phyloP scores from a whole-genome alignment of 2,113 vertebrate species.

The Heloderma charlesbogerti region DNA sequence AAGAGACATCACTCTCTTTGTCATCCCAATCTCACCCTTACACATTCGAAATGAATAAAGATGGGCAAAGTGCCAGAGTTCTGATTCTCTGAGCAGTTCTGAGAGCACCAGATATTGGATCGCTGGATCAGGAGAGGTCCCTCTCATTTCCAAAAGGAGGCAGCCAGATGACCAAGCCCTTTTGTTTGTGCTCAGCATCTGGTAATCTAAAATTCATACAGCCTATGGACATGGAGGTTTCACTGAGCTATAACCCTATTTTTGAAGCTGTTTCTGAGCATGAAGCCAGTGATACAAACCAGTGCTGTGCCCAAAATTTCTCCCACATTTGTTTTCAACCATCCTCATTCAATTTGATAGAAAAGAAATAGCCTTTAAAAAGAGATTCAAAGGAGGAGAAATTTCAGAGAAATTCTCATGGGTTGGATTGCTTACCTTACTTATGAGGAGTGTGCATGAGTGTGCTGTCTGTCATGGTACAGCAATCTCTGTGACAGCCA shows the following conservation, averaged over 20 bases:
- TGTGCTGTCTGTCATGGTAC: too few relatives aligned
- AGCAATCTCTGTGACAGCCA: too few relatives aligned
- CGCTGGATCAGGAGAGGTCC: background rate
- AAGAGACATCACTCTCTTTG: constrained; percentile 26
- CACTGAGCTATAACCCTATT: background rate
- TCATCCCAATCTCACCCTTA: constrained; percentile 9
- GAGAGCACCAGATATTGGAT: background rate
- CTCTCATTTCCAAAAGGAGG: background rate
- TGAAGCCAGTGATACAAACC: background rate
- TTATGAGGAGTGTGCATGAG: too few relatives aligned
- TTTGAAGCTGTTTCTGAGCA: background rate
- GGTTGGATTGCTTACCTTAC: too few relatives aligned
- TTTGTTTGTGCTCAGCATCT: background rate
- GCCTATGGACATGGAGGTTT: background rate
- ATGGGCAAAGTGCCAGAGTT: constrained; percentile 4
- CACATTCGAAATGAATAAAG: constrained; percentile 29
- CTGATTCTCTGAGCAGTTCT: background rate
- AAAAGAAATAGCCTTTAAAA: too few relatives aligned
- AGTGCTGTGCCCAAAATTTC: too few relatives aligned
- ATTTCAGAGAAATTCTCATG: too few relatives aligned
- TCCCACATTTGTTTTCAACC: too few relatives aligned
- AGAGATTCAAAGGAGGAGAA: too few relatives aligned
- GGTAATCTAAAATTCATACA: background rate
- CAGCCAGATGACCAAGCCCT: background rate
- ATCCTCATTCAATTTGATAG: too few relatives aligned